These are phyloP conservation scores for Mycogona germanica DNA, from an alignment of 2,888 invertebrate genomes.

Conservation along the genomic window DNA sequence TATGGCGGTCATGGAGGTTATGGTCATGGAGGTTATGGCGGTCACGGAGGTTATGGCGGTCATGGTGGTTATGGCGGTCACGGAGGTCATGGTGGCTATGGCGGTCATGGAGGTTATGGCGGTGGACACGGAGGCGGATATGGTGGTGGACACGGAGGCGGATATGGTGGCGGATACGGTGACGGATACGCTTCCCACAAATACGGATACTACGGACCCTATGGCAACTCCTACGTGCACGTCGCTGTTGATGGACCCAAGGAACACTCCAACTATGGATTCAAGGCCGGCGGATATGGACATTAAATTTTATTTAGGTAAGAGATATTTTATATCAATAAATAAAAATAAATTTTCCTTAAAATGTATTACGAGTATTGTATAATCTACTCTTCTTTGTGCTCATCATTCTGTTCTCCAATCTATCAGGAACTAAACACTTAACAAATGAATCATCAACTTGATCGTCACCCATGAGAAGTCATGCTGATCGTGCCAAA, in stretches of 20 bases:
- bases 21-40: neutral
- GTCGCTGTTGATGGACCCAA: constrained; percentile 14
- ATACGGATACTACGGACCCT: constrained; percentile 16
- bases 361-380: no score
- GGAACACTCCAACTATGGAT: constrained; percentile 15
- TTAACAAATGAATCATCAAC: no score
- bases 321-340: no score
- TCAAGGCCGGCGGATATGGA: constrained; percentile 6
- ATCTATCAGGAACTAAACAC: no score
- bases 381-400: no score
- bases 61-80: neutral
- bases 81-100: neutral
- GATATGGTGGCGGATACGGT: constrained; percentile 8
- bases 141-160: constrained; percentile 8
- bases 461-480: no score
- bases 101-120: neutral
- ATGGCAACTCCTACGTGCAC: constrained; percentile 14
- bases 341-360: no score
- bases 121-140: no score
- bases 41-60: neutral
- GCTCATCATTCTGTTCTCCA: no score
- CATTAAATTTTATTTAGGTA: no score
- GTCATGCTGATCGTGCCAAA: no score
- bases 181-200: constrained; percentile 2
- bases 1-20: neutral